Evolutionary conservation across 2,797 vertebrate species (phyloP).

Genomic region (Thaleichthys pacificus): DNA sequence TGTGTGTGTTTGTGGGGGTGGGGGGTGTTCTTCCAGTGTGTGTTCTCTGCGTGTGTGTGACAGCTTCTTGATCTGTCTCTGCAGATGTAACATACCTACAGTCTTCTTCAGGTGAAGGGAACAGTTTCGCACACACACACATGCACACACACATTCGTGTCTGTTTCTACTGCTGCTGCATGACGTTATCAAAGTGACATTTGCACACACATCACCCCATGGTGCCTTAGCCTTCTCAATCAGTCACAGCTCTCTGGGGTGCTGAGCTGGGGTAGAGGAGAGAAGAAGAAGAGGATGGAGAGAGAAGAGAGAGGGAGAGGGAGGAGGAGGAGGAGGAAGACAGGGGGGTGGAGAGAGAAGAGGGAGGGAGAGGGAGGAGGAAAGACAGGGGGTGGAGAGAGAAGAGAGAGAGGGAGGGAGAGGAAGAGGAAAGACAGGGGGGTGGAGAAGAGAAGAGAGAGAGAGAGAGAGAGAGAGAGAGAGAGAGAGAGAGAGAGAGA

Average conservation of each 20-base stretch:
- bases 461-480: too few species aligned
- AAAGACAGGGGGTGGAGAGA: conserved; percentile 7
- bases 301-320: neutral
- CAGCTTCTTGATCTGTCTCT: too few species aligned
- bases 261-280: neutral
- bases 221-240: conserved; percentile 34
- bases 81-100: neutral
- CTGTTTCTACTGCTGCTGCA: neutral
- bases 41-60: neutral
- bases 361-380: too few species aligned
- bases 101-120: too few species aligned
- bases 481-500: too few species aligned
- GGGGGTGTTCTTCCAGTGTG: too few species aligned
- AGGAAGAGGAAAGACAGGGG: conserved; percentile 7
- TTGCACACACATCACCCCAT: conserved; percentile 22
- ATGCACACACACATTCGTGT: neutral
- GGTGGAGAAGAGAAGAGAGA: too few species aligned
- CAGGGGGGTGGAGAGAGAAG: too few species aligned
- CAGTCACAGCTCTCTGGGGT: conserved; percentile 42
- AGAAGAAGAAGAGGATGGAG: neutral
- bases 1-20: too few species aligned
- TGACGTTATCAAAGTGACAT: conserved; percentile 3
- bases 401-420: neutral
- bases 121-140: too few species aligned
- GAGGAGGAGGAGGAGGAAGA: conserved; percentile 10